These are phyloP conservation scores for Sepioteuthis lessoniana DNA, from an alignment of 2,888 invertebrate genomes.

Conservation along the genomic window DNA sequence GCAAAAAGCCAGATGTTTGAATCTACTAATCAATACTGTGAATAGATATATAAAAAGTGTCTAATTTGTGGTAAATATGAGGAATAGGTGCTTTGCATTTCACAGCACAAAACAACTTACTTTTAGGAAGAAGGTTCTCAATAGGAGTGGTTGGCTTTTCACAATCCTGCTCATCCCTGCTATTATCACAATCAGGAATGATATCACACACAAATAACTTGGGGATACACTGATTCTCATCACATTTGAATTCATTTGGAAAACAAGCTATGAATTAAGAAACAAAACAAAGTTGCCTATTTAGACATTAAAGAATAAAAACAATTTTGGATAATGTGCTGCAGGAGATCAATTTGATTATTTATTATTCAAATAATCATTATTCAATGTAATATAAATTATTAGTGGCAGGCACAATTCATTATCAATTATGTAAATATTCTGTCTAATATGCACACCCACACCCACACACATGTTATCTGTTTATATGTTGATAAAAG, in stretches of 20 bases:
- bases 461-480: too few species aligned
- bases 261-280: constrained; percentile 36
- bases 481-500: too few species aligned
- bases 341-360: too few species aligned
- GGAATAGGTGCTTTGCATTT: neutral
- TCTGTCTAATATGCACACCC: too few species aligned
- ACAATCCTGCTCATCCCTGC: neutral
- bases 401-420: too few species aligned
- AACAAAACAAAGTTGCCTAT: neutral
- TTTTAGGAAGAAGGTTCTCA: neutral
- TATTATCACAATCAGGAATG: constrained; percentile 39
- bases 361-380: too few species aligned
- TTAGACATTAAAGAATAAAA: neutral
- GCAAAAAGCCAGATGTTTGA: too few species aligned
- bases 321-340: neutral
- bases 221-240: constrained; percentile 3
- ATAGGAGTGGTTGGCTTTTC: neutral
- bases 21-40: too few species aligned
- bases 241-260: constrained; percentile 40
- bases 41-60: too few species aligned
- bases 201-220: neutral
- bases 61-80: neutral
- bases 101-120: neutral
- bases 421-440: too few species aligned
- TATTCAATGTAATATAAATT: too few species aligned